These are phyloP conservation scores for Holcopasites calliopsidis DNA, from an alignment of 1,140 invertebrate species.

Conservation along the genomic window DNA sequence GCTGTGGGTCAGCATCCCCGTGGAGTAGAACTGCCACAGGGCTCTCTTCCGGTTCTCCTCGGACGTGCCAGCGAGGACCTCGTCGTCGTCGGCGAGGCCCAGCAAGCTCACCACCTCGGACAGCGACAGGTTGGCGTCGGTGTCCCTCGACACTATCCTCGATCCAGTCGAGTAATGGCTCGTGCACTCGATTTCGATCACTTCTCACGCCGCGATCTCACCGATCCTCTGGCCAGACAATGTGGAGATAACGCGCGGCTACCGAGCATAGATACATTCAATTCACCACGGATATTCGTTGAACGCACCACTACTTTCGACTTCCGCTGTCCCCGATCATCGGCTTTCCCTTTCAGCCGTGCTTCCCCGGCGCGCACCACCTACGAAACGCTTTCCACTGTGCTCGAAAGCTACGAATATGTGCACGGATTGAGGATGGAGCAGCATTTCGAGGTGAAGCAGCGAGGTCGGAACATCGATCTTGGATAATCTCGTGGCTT, in stretches of 20 bases:
- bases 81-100: slow-evolving; percentile 69
- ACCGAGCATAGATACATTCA: slow-evolving; percentile 9
- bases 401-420: no score
- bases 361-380: background rate
- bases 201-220: slow-evolving; percentile 3
- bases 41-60: slow-evolving; percentile 67
- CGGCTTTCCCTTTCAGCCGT: background rate
- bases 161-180: no score
- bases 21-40: slow-evolving; percentile 74
- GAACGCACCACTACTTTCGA: slow-evolving; percentile 4
- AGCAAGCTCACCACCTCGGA: slow-evolving; percentile 66
- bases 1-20: slow-evolving; percentile 87
- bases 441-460: no score
- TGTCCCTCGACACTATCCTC: no score
- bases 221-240: background rate
- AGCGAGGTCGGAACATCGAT: slow-evolving; percentile 25
- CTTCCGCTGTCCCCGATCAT: background rate
- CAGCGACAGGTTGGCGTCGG: slow-evolving; percentile 68
- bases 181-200: background rate
- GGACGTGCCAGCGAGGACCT: slow-evolving; percentile 63
- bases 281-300: slow-evolving; percentile 4
- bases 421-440: no score
- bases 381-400: no score
- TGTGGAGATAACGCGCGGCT: background rate
- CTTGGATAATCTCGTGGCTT: background rate